Evolutionary conservation across 2,113 vertebrate species (phyloP).

Genomic region (Tachycineta bicolor): DNA sequence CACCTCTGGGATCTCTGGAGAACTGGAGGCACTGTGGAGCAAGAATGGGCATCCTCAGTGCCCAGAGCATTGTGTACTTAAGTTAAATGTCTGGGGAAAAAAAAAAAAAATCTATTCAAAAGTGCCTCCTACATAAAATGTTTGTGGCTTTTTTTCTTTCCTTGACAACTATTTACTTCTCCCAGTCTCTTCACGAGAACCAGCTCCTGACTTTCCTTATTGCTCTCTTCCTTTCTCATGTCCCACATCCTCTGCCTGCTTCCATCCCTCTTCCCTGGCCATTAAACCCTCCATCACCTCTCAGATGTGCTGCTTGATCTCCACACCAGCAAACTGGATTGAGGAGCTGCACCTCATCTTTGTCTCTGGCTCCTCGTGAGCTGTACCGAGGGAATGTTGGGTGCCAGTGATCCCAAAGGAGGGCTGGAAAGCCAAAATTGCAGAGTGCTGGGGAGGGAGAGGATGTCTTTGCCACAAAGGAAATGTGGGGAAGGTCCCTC

Average conservation of each 20-base stretch:
- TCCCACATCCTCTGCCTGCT: not conserved
- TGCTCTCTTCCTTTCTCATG: not conserved
- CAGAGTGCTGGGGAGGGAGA: rapidly evolving
- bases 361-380: not conserved
- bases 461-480: rapidly evolving
- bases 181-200: not conserved
- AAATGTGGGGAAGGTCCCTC: not conserved
- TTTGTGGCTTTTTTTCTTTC: not conserved
- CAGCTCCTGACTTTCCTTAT: rapidly evolving
- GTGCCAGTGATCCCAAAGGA: not conserved
- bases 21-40: not conserved
- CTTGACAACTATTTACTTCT: not conserved
- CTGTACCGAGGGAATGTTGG: rapidly evolving
- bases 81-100: not conserved
- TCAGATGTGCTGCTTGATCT: not conserved
- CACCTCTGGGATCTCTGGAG: not conserved
- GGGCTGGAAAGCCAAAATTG: not conserved
- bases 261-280: not conserved
- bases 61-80: not conserved
- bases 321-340: rapidly evolving
- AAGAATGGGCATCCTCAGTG: rapidly evolving
- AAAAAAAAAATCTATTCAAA: not conserved
- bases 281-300: rapidly evolving
- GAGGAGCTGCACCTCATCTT: not conserved
- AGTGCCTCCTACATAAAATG: rapidly evolving